Evolutionary conservation across 1,140 invertebrate species (phyloP).

Genomic region (Dendroctonus valens): DNA sequence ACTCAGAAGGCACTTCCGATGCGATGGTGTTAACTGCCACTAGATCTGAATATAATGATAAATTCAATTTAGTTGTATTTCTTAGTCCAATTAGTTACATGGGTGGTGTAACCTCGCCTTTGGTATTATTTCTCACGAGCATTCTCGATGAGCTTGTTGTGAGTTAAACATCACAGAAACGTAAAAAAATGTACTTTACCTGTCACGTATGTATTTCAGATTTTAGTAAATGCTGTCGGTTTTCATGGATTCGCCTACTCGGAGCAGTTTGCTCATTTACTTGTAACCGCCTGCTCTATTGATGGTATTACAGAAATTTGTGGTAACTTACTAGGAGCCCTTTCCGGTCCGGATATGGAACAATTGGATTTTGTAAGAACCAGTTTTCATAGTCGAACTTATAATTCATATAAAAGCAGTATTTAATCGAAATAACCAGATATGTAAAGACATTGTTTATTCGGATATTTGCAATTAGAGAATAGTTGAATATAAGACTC

Average conservation of each 20-base stretch:
- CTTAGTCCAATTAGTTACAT: conserved; percentile 60
- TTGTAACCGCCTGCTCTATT: background rate
- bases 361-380: conserved; percentile 12
- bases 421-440: background rate
- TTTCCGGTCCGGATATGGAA: conserved; percentile 15
- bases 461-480: too few species aligned
- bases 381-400: conserved; percentile 3
- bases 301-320: conserved; percentile 18
- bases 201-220: background rate
- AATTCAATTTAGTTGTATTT: conserved; percentile 55
- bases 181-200: background rate
- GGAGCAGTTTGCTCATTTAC: background rate
- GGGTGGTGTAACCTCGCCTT: conserved; percentile 13
- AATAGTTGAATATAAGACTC: too few species aligned
- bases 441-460: too few species aligned
- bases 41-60: conserved; percentile 56
- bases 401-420: background rate
- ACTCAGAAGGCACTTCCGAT: conserved; percentile 59
- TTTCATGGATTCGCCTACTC: conserved; percentile 3
- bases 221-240: background rate
- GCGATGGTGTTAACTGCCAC: conserved; percentile 56
- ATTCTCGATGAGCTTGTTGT: conserved; percentile 9
- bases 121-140: conserved; percentile 4
- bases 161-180: background rate
- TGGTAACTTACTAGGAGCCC: conserved; percentile 5